Base-by-base conservation (phyloP, 2,797 vertebrate species). In the Siniperca scherzeri region DNA sequence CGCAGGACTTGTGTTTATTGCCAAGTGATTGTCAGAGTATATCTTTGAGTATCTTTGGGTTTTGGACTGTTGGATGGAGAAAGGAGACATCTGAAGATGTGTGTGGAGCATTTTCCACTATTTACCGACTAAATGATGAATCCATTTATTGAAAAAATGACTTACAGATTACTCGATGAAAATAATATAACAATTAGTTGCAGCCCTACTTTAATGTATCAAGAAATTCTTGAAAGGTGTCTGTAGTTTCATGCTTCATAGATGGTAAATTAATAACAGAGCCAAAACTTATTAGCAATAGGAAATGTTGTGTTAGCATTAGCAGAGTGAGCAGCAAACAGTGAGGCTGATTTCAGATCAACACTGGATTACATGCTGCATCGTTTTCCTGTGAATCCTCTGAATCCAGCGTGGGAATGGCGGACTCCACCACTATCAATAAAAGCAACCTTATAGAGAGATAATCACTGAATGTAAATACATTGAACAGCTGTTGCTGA, bases 1-100 rank as follows among this genome's bases (percentile, higher is more conserved):
- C 16, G 3, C 59, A 59, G 72, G 40, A 50, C 65, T 67, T 10
- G 21, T 4, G 64, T 80, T 86, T 68, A 57, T 79, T 88, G 73
- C 38, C 25, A 10, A 27, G 56, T 53, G 57, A 48, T n/a, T 33
- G 73, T 78, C 10, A 1, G 50, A 67, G 59, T 70, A 27, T 27
- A 27, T 27, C 27, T 36, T 36, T 0, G 33, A 36, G 33, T 36
- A 36, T 36, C 33, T 36, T 36, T 36, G 33, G 33, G 33, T 36
- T 36, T 6, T 36, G 4, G 6, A 36, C 33, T 36, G 33, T 36
- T 36, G 33, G 33, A 36, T 4, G 33, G 33, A 4, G 33, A 36
- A 36, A 36, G 33, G 38, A 22, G 7, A 53, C 8, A 53, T 53
- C 21, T 10, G 21, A n/a, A 11, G 21, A 53, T 4, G 8, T 53